Base-by-base conservation (phyloP, 2,797 vertebrate species). In the Myotis findleyi region DNA sequence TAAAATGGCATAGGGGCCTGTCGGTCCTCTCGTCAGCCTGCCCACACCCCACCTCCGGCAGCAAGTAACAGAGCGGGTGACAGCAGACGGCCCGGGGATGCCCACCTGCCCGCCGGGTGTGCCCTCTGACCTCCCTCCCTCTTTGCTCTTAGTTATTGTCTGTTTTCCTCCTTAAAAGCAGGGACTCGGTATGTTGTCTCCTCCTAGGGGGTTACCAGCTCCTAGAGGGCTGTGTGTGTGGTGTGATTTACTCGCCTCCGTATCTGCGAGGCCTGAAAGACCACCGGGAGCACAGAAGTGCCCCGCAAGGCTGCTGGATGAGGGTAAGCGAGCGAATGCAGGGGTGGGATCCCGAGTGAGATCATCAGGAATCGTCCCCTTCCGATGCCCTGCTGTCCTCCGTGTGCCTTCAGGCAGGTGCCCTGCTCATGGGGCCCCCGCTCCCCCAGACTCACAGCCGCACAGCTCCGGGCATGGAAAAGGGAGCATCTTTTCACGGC, bases 391-490 rank as follows among this genome's bases (percentile, higher is more conserved):
- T 11, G 27, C 25, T 72, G 3, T 87, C 53, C 53, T 71, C 62
- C 47, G 18, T 14, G 57, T 23, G 14, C n/a, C 55, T 44, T 27
- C 1, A 1, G 77, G 33, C 27, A 6, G 4, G 4, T 2, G 68
- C 12, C 76, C 7, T 27, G 16, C 20, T 51, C 21, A 3, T 0
- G 4, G 30, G n/a, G 20, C 12, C 11, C 8, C n/a, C 1, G 1
- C 1, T 0, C n/a, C 47, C 55, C 14, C 30, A 38, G 23, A 20
- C 47, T 23, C 77, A 2, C 4, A 30, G 49, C 5, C 14, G 20
- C 12, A 6, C 1, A 41, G 79, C 33, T 76, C 49, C 0, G 0
- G 44, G 57, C 10, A 0, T 2, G 11, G 36, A 18, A 21, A 51
- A 53, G 4, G 23, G 38, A 6, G 6, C 0, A 0, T 59, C 44